These are phyloP conservation scores for Sula dactylatra DNA, from an alignment of 2,113 vertebrate species.

Conservation along the genomic window DNA sequence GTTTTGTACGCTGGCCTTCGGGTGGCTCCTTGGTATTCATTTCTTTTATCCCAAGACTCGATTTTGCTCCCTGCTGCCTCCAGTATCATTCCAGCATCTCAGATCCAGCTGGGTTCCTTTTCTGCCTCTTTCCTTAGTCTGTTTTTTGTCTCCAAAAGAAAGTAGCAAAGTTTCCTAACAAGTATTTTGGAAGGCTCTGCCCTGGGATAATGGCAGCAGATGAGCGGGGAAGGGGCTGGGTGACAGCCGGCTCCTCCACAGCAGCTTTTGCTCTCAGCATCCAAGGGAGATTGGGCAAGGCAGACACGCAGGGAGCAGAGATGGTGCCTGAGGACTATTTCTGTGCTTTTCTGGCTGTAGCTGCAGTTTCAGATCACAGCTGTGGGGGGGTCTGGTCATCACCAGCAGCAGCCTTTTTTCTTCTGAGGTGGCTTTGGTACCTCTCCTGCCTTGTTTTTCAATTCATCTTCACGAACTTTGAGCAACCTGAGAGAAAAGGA, in stretches of 20 bases:
- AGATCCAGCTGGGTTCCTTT: not conserved
- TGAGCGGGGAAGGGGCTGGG: not conserved
- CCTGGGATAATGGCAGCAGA: not conserved
- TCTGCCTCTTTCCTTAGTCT: not conserved
- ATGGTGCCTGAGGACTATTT: not conserved
- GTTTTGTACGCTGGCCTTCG: not conserved
- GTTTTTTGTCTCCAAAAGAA: not conserved
- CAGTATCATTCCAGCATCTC: not conserved
- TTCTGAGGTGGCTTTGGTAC: slow-evolving; percentile 50
- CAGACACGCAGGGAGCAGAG: not conserved
- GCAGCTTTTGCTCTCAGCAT: not conserved
- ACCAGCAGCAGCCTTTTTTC: slow-evolving; percentile 82
- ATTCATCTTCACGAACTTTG: slow-evolving; percentile 66
- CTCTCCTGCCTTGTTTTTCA: slow-evolving; percentile 61
- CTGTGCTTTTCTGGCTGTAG: not conserved
- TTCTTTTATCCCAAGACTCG: not conserved
- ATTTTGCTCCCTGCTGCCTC: not conserved
- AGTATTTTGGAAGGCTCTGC: not conserved
- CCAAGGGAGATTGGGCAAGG: not conserved
- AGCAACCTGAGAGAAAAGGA: slow-evolving; percentile 75
- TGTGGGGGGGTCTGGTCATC: not conserved
- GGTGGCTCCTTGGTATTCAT: not conserved
- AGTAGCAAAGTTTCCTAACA: not conserved
- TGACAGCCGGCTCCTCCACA: too few species aligned
- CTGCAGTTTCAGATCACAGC: not conserved